Conservation (phyloP, 2,888 invertebrate species). For the Clunio marinus region DNA sequence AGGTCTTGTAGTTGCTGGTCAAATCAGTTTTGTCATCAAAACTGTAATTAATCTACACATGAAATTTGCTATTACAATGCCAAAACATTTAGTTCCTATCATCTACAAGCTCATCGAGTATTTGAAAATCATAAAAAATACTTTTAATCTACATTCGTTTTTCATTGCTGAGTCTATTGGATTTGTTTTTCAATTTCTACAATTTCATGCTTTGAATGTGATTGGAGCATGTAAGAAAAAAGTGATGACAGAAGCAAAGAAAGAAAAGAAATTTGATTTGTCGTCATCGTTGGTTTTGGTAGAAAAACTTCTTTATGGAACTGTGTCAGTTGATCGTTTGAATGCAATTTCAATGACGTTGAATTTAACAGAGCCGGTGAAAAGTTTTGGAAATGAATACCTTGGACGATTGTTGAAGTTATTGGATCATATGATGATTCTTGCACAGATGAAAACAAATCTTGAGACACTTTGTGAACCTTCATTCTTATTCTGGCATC, state of each 20-base stretch:
- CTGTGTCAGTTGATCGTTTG: constrained; percentile 61
- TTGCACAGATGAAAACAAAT: constrained; percentile 58
- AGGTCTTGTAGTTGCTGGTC: constrained; percentile 67
- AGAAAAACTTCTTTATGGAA: constrained; percentile 63
- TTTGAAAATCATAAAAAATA: constrained; percentile 69
- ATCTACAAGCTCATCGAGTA: constrained; percentile 79
- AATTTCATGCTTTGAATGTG: constrained; percentile 62
- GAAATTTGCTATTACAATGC: constrained; percentile 69
- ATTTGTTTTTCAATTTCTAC: constrained; percentile 74
- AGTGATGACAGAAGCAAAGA: constrained; percentile 46
- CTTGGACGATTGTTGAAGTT: constrained; percentile 58
- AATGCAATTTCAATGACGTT: constrained; percentile 64
- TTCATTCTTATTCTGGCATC: constrained; percentile 77
- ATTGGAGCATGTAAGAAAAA: constrained; percentile 40
- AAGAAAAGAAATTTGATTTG: constrained; percentile 45
- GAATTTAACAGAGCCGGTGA: constrained; percentile 60
- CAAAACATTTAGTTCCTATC: constrained; percentile 66
- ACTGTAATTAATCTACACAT: constrained; percentile 65
- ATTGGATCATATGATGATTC: constrained; percentile 61
- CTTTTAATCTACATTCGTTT: constrained; percentile 64
- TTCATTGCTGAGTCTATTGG: constrained; percentile 68
- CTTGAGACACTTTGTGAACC: constrained; percentile 65
- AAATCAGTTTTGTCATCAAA: constrained; percentile 58
- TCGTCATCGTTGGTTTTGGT: constrained; percentile 61
- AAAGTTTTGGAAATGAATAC: constrained; percentile 60